phyloP scores from a whole-genome alignment of 2,888 invertebrate genomes.

The Prenolepis imparis region DNA sequence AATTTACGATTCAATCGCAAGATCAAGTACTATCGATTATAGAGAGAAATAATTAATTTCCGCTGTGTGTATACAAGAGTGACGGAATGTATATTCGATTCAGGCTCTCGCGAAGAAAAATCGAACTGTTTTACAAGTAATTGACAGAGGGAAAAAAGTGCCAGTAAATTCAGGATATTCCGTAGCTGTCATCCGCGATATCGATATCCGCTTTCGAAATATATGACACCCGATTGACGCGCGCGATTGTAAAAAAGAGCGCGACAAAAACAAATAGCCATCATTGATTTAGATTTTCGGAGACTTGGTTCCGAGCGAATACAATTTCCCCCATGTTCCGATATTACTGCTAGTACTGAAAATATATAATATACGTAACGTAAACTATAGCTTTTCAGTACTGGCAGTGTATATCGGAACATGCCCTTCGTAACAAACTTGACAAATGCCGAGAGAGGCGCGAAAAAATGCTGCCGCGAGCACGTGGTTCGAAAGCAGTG shows the following conservation, averaged over 20 bases:
- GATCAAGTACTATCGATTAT: background rate
- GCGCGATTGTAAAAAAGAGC: background rate
- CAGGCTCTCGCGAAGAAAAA: background rate
- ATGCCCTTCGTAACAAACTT: conserved; percentile 29
- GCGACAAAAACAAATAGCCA: background rate
- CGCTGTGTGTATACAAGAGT: background rate
- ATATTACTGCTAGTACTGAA: no score
- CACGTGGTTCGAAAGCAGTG: background rate
- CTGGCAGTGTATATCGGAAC: no score
- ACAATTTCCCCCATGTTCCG: no score
- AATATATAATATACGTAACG: no score
- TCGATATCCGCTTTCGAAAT: background rate
- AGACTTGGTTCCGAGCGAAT: background rate
- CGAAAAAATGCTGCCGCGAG: background rate
- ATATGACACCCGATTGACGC: conserved; percentile 1
- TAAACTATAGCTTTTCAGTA: no score
- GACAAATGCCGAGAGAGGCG: background rate
- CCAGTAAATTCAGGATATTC: background rate
- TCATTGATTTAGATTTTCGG: background rate
- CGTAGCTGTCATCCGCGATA: background rate
- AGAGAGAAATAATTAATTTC: background rate
- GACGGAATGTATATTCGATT: background rate
- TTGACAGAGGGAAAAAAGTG: background rate
- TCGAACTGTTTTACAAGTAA: background rate
- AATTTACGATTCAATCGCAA: background rate